Percentiles rank a stretch among this genome's conserved stretches.
Evolutionary conservation across 2,113 vertebrate genomes (phyloP).

Genomic region (Prunella fulvescens): DNA sequence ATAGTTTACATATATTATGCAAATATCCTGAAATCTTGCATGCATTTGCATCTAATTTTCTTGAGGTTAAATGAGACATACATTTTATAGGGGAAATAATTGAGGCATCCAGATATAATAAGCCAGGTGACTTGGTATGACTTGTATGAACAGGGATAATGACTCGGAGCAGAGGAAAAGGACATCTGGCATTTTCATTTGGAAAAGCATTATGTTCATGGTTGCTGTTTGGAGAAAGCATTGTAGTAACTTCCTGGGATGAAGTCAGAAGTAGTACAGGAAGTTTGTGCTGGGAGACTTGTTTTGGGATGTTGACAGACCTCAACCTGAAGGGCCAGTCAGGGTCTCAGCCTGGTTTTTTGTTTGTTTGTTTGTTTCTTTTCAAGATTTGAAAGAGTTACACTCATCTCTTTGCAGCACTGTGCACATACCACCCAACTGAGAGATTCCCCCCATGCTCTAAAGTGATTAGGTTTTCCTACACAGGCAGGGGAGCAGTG

Average conservation of each 20-base stretch:
- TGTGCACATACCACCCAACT: neutral
- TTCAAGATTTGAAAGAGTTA: neutral
- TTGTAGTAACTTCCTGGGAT: neutral
- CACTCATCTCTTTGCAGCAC: neutral
- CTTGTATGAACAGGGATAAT: neutral
- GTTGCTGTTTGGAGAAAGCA: neutral
- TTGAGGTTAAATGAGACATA: slow-evolving; percentile 35
- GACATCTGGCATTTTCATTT: neutral
- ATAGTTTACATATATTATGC: slow-evolving; percentile 60
- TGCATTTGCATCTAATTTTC: slow-evolving; percentile 49
- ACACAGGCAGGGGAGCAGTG: neutral
- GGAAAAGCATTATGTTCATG: neutral
- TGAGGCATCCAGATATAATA: neutral
- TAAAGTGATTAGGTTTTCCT: neutral
- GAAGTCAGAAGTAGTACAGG: neutral
- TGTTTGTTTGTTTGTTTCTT: neutral
- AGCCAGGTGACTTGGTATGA: neutral
- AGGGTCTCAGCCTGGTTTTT: neutral
- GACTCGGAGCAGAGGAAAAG: neutral
- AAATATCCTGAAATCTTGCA: slow-evolving; percentile 46
- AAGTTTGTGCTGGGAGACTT: neutral
- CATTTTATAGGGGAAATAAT: neutral
- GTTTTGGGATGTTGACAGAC: neutral
- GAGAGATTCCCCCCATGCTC: neutral
- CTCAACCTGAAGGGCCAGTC: neutral